A percentile compares a stretch with the other conserved stretches of the same genome.
These are phyloP conservation scores for Pseudoatta argentina DNA, from an alignment of 1,140 invertebrate genomes.

Conservation along the genomic window DNA sequence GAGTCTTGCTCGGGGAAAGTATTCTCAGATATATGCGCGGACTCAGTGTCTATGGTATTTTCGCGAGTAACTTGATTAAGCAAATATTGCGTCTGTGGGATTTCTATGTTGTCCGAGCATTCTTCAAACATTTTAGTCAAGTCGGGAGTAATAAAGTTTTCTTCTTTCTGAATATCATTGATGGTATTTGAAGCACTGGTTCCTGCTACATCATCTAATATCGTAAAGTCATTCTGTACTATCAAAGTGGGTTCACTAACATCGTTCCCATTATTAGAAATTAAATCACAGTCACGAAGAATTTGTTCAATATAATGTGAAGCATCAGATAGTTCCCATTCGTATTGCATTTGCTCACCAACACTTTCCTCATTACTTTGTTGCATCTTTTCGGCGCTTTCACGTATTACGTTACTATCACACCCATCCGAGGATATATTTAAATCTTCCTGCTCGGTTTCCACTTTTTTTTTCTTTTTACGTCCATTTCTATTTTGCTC, in stretches of 20 bases:
- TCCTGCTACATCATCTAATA: not conserved
- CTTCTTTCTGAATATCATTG: constrained; percentile 26
- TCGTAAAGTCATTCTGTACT: not conserved
- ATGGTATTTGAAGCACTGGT: not conserved
- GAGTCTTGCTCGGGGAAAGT: constrained; percentile 87
- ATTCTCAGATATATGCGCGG: constrained; percentile 81
- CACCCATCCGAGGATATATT: constrained; percentile 50
- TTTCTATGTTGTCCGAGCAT: constrained; percentile 75
- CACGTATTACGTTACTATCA: constrained; percentile 52
- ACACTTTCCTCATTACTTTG: constrained; percentile 61
- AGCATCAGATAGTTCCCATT: not conserved
- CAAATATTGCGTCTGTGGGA: constrained; percentile 82
- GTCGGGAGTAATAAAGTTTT: constrained; percentile 72
- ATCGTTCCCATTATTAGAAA: constrained; percentile 37
- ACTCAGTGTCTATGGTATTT: constrained; percentile 77
- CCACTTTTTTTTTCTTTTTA: not conserved
- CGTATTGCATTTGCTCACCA: constrained; percentile 50
- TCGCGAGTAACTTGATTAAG: constrained; percentile 84
- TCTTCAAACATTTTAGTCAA: constrained; percentile 76
- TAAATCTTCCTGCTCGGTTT: constrained; percentile 26
- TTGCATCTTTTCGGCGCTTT: constrained; percentile 49
- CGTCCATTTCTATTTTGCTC: not conserved
- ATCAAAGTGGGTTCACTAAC: not conserved
- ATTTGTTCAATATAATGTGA: constrained; percentile 18
- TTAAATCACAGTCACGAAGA: constrained; percentile 36